Evolutionary conservation across 1,140 invertebrate species (phyloP), one percentile per base, ranked within the genome.

Genomic region (Bursaphelenchus mucronatus): DNA sequence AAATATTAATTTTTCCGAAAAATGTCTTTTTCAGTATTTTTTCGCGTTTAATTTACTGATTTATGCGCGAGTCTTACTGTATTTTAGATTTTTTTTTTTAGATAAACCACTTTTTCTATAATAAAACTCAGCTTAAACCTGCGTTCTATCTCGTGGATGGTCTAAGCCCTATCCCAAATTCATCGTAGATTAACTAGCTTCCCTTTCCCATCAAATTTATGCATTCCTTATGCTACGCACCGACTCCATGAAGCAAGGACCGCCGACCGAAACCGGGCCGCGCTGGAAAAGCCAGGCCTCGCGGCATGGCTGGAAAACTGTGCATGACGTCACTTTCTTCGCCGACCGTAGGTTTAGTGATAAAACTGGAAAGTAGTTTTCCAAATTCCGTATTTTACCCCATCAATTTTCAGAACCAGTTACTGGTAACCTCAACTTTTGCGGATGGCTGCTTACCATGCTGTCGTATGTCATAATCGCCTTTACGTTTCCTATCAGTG

Each of bases 401-500:
- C 0, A 0, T 8, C 9, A 39, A 39, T 8, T 66, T 67, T 13
- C 17, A 68, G 65, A 67, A 15, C 64, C 64, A 9, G 65, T 67
- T 21, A 68, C 64, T 17, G 66, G 66, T 19, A 68, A 68, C 40
- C 44, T 68, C 7, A 30, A 30, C 30, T 30, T 88, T 63, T 94
- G 91, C 82, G 92, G 92, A 8, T 89, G 87, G 78, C 87, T 95
- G 59, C 84, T 96, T 39, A 90, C 90, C 39, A 85, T 86, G 15
- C 81, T 96, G 45, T 92, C 92, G 8, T 90, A 91, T 87, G 76
- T 90, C 6, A 74, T 95, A 15, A 90, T 95, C 43, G 81, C 90
- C 21, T 69, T 90, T n/a, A 96, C 93, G 1, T 88, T 96, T 85
- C 93, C 93, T 0, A 92, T 97, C 79, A 95, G 92, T 1, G 86